A percentile compares a stretch with the other conserved stretches of the same genome.
Conservation (phyloP, 2,888 invertebrate species). For the Coecobrya sp. region DNA sequence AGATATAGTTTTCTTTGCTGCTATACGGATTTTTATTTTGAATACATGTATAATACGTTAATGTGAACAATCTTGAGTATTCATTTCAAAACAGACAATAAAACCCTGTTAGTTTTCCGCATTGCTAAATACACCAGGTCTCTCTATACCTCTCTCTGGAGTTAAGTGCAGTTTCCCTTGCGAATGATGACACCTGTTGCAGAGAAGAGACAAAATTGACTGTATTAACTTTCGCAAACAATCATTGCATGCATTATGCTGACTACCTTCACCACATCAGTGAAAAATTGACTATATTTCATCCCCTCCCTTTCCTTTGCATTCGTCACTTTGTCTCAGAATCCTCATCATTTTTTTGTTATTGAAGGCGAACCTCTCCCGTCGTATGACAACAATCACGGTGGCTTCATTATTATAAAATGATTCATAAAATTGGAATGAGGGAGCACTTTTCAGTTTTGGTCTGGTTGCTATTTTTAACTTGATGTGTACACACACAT, state of each 20-base stretch:
- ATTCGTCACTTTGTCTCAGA: background rate
- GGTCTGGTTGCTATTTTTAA: background rate
- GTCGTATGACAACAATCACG: background rate
- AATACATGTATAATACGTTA: background rate
- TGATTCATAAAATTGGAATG: constrained; percentile 37
- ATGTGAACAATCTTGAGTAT: background rate
- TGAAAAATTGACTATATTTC: background rate
- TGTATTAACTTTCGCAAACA: background rate
- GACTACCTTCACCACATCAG: background rate
- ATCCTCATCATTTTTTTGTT: background rate
- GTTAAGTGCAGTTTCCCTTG: background rate
- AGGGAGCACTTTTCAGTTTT: background rate
- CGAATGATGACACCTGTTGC: constrained; percentile 46
- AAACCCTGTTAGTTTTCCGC: constrained; percentile 12
- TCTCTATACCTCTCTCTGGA: background rate
- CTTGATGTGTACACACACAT: background rate
- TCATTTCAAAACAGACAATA: background rate
- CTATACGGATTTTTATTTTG: background rate
- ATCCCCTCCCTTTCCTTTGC: background rate
- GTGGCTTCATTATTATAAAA: background rate
- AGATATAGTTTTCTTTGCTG: background rate
- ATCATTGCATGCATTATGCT: background rate
- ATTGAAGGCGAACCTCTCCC: background rate
- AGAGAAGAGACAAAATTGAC: background rate
- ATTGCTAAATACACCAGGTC: background rate